A percentile compares a stretch with the other conserved stretches of the same genome.
Evolutionary conservation across 2,113 vertebrate species (phyloP).

Genomic region (Takifugu bimaculatus): DNA sequence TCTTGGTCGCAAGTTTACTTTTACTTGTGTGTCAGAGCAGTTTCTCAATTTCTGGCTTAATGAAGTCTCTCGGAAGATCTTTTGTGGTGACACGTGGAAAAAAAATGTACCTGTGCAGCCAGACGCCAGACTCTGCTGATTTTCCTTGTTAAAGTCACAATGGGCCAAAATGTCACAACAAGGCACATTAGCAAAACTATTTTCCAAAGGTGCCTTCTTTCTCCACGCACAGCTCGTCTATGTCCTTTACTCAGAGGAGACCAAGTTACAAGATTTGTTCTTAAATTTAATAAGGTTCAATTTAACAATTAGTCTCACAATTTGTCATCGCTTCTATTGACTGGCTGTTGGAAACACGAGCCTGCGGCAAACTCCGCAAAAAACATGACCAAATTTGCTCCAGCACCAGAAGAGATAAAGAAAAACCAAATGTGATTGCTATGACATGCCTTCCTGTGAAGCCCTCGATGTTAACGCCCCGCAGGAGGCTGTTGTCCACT

Average conservation of each 20-base stretch:
- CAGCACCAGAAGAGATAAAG: constrained; percentile 3
- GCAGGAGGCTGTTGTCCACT: constrained; percentile 20
- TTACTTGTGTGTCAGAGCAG: no score
- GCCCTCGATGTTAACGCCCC: constrained; percentile 29
- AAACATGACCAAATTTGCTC: constrained; percentile 32
- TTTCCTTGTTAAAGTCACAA: not conserved
- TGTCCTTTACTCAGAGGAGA: no score
- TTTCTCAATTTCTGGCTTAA: no score
- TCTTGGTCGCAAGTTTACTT: no score
- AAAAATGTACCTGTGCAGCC: no score
- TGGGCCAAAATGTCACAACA: no score
- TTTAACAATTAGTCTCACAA: constrained; percentile 20
- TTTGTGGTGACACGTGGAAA: no score
- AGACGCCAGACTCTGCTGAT: not conserved
- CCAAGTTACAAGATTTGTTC: no score
- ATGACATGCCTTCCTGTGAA: constrained; percentile 29
- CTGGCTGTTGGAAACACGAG: constrained; percentile 3
- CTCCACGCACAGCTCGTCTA: no score
- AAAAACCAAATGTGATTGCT: constrained; percentile 15
- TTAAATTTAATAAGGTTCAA: constrained; percentile 7
- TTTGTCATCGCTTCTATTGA: constrained; percentile 16
- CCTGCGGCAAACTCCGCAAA: constrained; percentile 12
- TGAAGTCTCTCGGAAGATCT: no score
- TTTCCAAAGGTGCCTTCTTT: no score
- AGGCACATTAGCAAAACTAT: no score